These are phyloP conservation scores for Eurystomus glaucurus DNA, from an alignment of 2,797 vertebrate genomes.

Conservation along the genomic window DNA sequence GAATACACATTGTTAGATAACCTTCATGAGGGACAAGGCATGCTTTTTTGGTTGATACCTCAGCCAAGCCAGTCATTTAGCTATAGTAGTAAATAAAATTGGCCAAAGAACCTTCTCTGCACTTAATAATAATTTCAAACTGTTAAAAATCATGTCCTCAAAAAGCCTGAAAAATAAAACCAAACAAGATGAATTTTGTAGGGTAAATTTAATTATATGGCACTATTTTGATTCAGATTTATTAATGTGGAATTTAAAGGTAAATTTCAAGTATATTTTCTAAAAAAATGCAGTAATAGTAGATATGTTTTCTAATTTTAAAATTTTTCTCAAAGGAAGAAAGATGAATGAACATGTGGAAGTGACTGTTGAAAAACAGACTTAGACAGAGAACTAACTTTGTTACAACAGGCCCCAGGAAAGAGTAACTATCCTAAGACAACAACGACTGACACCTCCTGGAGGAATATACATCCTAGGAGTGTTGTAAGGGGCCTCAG, in stretches of 20 bases:
- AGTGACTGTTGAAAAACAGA: background rate
- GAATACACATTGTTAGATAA: background rate
- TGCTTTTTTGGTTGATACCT: background rate
- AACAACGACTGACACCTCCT: too few relatives aligned
- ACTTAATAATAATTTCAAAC: background rate
- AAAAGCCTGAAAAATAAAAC: background rate
- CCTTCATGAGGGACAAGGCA: background rate
- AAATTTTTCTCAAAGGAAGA: background rate
- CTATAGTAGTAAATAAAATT: background rate
- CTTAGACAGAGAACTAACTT: background rate
- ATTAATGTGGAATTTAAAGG: background rate
- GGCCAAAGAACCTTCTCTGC: background rate
- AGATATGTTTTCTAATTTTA: background rate
- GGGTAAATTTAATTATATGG: background rate
- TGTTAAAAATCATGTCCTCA: background rate
- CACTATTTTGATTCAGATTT: background rate
- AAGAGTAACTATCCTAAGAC: too few relatives aligned
- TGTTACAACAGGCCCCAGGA: too few relatives aligned
- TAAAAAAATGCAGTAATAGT: background rate
- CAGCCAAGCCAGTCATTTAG: background rate
- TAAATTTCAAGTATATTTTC: background rate
- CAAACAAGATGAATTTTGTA: background rate
- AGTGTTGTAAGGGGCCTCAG: too few relatives aligned
- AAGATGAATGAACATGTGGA: background rate
- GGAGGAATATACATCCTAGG: too few relatives aligned